Evolutionary conservation across 2,797 vertebrate species (phyloP).

Genomic region (Malurus splendens): DNA sequence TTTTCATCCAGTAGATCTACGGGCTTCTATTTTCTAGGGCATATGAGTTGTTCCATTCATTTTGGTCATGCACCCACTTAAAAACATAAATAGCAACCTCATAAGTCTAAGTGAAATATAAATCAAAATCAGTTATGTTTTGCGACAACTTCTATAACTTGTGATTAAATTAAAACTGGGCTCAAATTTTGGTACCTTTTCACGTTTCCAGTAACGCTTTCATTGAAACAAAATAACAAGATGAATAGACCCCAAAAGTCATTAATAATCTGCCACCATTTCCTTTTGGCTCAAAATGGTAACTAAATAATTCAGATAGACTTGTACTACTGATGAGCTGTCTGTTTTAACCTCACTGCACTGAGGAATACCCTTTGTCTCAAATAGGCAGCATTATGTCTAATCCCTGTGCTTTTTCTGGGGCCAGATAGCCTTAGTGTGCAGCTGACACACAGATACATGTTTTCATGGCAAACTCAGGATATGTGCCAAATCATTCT

Average conservation of each 20-base stretch:
- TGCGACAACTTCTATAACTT: background rate
- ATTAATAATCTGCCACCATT: background rate
- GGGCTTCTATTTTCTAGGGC: background rate
- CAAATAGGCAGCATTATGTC: slow-evolving; percentile 7
- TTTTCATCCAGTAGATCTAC: background rate
- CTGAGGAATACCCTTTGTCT: slow-evolving; percentile 18
- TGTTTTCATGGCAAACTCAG: slow-evolving; percentile 13
- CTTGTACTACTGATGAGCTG: background rate
- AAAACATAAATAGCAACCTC: background rate
- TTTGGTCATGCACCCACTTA: background rate
- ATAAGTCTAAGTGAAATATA: background rate
- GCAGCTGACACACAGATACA: background rate
- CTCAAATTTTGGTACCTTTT: background rate
- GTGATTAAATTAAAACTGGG: background rate
- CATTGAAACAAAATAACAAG: background rate
- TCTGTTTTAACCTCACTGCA: background rate
- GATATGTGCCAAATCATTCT: background rate
- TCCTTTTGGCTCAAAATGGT: slow-evolving; percentile 10
- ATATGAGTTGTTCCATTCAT: background rate
- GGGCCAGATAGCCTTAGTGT: slow-evolving; percentile 8
- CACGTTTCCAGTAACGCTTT: background rate
- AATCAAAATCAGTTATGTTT: background rate
- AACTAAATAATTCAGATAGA: slow-evolving; percentile 21
- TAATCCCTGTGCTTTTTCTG: slow-evolving; percentile 17
- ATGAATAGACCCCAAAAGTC: background rate